Evolutionary conservation across 2,888 invertebrate genomes (phyloP).

Genomic region (Coronaproctus castanopsis): DNA sequence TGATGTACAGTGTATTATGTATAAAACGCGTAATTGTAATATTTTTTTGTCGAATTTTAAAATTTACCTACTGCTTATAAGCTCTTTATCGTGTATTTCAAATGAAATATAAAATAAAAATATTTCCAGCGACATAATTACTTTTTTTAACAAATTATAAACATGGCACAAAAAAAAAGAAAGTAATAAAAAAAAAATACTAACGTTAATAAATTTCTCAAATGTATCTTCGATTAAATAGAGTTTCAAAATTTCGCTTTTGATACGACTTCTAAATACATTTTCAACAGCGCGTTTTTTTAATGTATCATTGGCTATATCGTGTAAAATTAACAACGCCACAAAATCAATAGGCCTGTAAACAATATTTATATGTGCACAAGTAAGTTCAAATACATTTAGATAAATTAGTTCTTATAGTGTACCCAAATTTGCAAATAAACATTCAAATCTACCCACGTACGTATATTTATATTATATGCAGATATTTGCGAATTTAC

Average conservation of each 20-base stretch:
- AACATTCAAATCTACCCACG: neutral
- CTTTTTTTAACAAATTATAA: too few species aligned
- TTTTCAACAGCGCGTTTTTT: conserved; percentile 18
- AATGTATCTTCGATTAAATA: conserved; percentile 20
- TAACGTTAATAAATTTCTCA: conserved; percentile 16
- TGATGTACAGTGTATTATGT: too few species aligned
- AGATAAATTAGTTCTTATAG: neutral
- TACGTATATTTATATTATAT: neutral
- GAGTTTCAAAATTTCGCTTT: conserved; percentile 19
- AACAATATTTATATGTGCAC: conserved; percentile 1
- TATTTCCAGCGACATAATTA: too few species aligned
- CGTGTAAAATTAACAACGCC: conserved; percentile 19
- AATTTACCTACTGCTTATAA: too few species aligned
- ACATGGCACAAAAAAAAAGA: too few species aligned
- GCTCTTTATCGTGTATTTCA: too few species aligned
- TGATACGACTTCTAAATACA: conserved; percentile 19
- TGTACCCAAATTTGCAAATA: neutral
- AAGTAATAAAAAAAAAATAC: too few species aligned
- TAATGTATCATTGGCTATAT: conserved; percentile 16
- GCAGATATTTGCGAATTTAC: too few species aligned
- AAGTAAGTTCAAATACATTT: neutral
- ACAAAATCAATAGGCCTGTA: conserved; percentile 21
- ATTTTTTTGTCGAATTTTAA: too few species aligned
- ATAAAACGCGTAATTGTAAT: too few species aligned
- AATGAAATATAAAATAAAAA: too few species aligned